Evolutionary conservation across 2,797 vertebrate species (phyloP).

Genomic region (Muscicapa striata): DNA sequence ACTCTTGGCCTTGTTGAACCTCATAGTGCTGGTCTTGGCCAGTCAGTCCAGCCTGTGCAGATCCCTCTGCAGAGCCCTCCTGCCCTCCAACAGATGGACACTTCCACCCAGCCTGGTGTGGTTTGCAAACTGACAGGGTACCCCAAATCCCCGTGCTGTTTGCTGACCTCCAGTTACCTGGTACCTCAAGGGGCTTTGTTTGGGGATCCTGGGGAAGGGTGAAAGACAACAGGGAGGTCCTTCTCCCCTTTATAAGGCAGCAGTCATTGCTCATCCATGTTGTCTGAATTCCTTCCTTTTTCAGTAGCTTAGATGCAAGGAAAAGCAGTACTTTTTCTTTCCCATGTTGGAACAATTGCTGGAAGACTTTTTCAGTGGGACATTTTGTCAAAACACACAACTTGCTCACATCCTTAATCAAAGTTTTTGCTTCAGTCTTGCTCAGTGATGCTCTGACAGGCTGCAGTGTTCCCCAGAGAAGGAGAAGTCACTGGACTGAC

Average conservation of each 20-base stretch:
- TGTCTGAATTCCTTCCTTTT: not conserved
- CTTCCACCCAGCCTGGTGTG: not conserved
- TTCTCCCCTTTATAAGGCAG: not conserved
- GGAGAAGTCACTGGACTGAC: not conserved
- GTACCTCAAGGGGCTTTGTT: not conserved
- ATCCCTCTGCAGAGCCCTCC: not conserved
- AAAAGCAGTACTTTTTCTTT: not conserved
- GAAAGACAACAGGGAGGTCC: not conserved
- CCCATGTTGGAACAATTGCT: not conserved
- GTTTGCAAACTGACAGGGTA: not conserved
- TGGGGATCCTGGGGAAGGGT: not conserved
- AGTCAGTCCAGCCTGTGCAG: not conserved
- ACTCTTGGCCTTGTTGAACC: not conserved
- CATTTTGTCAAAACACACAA: not conserved
- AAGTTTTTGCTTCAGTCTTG: not conserved
- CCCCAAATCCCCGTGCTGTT: accelerated
- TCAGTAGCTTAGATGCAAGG: not conserved
- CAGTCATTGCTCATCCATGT: not conserved
- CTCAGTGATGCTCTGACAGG: not conserved
- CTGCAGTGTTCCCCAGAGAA: not conserved
- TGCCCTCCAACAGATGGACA: not conserved
- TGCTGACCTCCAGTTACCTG: not conserved
- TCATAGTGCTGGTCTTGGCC: accelerated
- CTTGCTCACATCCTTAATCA: not conserved
- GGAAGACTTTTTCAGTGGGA: not conserved